Base-by-base conservation (phyloP, 1,140 invertebrate species). In the Atta texana region DNA sequence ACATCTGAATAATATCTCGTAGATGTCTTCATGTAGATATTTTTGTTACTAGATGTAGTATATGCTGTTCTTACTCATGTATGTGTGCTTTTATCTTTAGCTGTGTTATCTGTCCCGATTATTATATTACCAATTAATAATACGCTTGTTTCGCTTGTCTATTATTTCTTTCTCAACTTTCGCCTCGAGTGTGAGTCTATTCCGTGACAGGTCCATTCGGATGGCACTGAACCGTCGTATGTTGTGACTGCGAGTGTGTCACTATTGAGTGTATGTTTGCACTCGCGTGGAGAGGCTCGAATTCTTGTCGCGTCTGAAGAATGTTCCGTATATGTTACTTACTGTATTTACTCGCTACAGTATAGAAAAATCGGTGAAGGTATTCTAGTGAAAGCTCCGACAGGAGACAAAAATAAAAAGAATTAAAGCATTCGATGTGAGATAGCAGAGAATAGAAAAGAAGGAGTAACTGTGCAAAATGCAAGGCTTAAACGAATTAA, bases 81-180 rank as follows among this genome's bases (percentile, higher is more conserved):
- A 39, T 16, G n/a, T 66, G 44, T 64, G 59, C 31, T 77, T 76
- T 39, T 85, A 12, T 2, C 16, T 44, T 64, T 84, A 74, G 74
- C 61, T 57, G 10, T 21, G 39, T 39, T 77, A 31, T 44, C 39
- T 84, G 14, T 57, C 31, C 21, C 31, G 6, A 71, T 59, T 57
- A 71, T 61, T 75, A 31, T 53, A 61, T 34, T 63, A 51, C 16
- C 21, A 12, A 44, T 14, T 31, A 39, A 66, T 69, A 39, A 77
- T 63, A 66, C 31, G 74, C 82, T 78, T 55, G 24, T 49, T 78
- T 55, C 31, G 82, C 82, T 78, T 77, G 49, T 66, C 74, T 85
- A 66, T 78, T 66, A 34, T 85, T 78, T 78, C 82, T 66, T 66
- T 78, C 74, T 78, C 75, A 77, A 76, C 51, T 68, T 85, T 84